These are phyloP conservation scores for Otolemur garnettii DNA, from an alignment of 2,113 vertebrate genomes.

Conservation along the genomic window DNA sequence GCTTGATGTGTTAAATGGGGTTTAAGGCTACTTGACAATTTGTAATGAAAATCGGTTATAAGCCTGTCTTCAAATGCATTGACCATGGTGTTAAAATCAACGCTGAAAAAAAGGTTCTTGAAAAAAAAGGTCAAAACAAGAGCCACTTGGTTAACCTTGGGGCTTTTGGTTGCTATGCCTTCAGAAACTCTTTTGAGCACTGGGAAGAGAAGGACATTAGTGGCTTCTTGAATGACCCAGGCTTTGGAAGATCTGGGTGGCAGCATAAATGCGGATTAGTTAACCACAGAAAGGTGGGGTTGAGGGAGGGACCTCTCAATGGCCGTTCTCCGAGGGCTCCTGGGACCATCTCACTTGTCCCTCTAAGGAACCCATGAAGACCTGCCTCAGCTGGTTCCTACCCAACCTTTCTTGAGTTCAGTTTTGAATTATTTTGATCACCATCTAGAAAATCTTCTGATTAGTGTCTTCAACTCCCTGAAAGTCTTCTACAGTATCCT, in stretches of 20 bases:
- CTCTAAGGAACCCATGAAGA: not conserved
- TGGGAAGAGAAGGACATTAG: not conserved
- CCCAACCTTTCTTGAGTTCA: not conserved
- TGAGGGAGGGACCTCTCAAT: not conserved
- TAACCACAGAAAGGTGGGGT: not conserved
- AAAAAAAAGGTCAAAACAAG: not conserved
- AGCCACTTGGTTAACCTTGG: not conserved
- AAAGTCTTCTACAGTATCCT: not conserved
- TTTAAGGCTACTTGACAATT: conserved; percentile 39
- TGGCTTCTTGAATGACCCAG: not conserved
- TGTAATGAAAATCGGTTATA: conserved; percentile 17
- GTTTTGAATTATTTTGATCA: conserved; percentile 22
- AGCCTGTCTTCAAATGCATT: not conserved
- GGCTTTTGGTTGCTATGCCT: not conserved
- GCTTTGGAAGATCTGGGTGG: not conserved
- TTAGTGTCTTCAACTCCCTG: not conserved
- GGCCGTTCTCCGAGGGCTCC: rapidly evolving
- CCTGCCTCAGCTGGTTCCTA: not conserved
- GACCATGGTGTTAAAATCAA: conserved; percentile 19
- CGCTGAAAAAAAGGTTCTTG: not conserved
- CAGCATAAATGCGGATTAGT: not conserved
- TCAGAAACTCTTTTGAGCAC: conserved; percentile 18
- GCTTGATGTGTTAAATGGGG: not conserved
- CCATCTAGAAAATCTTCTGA: not conserved
- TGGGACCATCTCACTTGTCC: not conserved